Evolutionary conservation across 2,797 vertebrate genomes (phyloP).

Genomic region (Enteromius unitaeniatus): DNA sequence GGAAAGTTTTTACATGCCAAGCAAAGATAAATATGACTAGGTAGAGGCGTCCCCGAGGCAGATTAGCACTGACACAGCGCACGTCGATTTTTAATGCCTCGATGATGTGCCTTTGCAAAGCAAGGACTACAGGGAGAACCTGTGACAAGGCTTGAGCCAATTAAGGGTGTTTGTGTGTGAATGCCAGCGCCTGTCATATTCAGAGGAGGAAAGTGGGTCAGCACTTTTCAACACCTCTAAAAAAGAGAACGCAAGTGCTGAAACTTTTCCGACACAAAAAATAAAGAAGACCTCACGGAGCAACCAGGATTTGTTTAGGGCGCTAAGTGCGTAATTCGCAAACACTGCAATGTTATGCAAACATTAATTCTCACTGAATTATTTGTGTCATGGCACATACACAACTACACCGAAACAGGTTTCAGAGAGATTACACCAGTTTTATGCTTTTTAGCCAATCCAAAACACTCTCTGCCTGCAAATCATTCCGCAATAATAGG

Average conservation of each 20-base stretch:
- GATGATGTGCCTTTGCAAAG: constrained; percentile 61
- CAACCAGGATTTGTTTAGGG: constrained; percentile 31
- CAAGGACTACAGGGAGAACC: constrained; percentile 61
- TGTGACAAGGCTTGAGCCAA: constrained; percentile 71
- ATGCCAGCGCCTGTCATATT: constrained; percentile 62
- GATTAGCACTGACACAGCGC: constrained; percentile 52
- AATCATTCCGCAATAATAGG: neutral
- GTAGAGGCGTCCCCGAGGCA: constrained; percentile 41
- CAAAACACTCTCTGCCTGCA: neutral
- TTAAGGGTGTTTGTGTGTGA: constrained; percentile 68
- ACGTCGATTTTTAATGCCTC: constrained; percentile 67
- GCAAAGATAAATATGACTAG: constrained; percentile 45
- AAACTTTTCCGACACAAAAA: constrained; percentile 44
- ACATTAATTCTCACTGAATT: constrained; percentile 14
- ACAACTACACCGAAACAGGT: neutral
- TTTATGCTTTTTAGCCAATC: neutral
- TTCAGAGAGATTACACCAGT: neutral
- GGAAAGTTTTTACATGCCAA: constrained; percentile 28
- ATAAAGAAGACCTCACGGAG: constrained; percentile 10
- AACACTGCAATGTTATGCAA: constrained; percentile 33
- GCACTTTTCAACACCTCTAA: constrained; percentile 50
- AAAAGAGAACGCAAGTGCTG: constrained; percentile 40
- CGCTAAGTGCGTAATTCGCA: constrained; percentile 21
- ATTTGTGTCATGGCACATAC: neutral
- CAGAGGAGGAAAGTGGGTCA: constrained; percentile 71